Conservation (phyloP, 2,797 vertebrate genomes). For the Sebastes variabilis region DNA sequence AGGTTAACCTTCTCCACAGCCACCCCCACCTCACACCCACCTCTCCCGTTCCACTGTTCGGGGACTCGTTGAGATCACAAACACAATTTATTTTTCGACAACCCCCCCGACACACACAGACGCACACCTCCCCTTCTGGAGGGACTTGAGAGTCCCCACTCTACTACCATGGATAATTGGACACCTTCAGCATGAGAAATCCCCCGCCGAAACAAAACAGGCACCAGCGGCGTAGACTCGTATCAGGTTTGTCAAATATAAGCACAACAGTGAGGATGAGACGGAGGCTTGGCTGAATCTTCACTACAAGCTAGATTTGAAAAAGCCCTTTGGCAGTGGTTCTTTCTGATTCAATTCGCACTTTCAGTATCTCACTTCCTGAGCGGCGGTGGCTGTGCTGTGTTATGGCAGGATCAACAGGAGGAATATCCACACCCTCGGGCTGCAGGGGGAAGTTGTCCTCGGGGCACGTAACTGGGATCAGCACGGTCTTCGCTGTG, state of each 20-base stretch:
- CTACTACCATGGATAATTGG: slow-evolving; percentile 88
- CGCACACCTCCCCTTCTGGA: slow-evolving; percentile 41
- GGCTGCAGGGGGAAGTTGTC: slow-evolving; percentile 57
- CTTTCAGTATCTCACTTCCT: slow-evolving; percentile 39
- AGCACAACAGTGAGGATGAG: slow-evolving; percentile 41
- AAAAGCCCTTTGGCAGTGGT: slow-evolving; percentile 35
- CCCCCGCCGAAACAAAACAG: slow-evolving; percentile 72
- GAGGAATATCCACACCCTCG: slow-evolving; percentile 52
- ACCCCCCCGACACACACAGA: slow-evolving; percentile 49
- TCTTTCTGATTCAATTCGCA: slow-evolving; percentile 53
- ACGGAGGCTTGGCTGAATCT: slow-evolving; percentile 48
- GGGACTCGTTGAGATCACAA: slow-evolving; percentile 75
- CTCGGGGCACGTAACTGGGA: slow-evolving; percentile 52
- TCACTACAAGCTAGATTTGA: slow-evolving; percentile 46
- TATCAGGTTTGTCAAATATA: slow-evolving; percentile 66
- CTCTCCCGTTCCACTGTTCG: slow-evolving; percentile 39
- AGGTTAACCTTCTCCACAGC: slow-evolving; percentile 59
- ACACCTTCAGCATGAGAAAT: slow-evolving; percentile 83
- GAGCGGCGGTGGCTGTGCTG: slow-evolving; percentile 12
- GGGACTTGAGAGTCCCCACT: slow-evolving; percentile 78
- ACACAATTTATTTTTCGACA: slow-evolving; percentile 77
- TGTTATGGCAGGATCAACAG: slow-evolving; percentile 44
- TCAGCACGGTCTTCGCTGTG: slow-evolving; percentile 29
- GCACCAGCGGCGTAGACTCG: slow-evolving; percentile 41
- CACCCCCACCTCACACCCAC: slow-evolving; percentile 17